Percentiles rank a stretch among this genome's conserved stretches.
These are phyloP conservation scores for Carduelis carduelis DNA, from an alignment of 2,797 vertebrate genomes.

Conservation along the genomic window DNA sequence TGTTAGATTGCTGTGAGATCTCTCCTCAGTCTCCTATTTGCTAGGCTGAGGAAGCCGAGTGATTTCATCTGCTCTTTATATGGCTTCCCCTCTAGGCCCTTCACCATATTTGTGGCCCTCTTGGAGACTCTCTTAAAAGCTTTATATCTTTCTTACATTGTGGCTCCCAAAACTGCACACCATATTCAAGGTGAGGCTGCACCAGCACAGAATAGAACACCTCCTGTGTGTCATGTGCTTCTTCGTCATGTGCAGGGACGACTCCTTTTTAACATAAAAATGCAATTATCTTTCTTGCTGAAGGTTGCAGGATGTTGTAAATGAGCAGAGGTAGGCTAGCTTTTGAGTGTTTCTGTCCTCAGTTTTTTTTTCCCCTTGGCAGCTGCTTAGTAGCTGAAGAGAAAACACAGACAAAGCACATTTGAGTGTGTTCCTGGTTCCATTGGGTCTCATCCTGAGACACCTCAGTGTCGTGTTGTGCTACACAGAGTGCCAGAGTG, in stretches of 20 bases:
- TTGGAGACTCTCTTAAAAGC: not conserved
- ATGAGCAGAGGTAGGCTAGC: not conserved
- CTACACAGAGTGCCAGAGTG: not conserved
- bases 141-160: not conserved
- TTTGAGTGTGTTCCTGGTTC: not conserved
- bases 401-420: not conserved
- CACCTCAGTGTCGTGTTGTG: not conserved
- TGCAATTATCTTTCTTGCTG: not conserved
- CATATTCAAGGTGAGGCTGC: not conserved
- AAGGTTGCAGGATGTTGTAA: not conserved
- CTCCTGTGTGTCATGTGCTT: not conserved
- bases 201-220: not conserved
- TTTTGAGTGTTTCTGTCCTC: not conserved
- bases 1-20: not conserved
- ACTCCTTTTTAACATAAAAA: not conserved
- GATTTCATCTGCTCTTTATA: not conserved
- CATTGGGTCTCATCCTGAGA: not conserved
- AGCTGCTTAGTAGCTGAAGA: not conserved
- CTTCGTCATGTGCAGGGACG: rapidly evolving
- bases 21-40: not conserved
- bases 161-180: not conserved
- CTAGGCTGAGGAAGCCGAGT: not conserved
- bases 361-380: not conserved
- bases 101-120: not conserved
- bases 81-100: not conserved